A percentile compares a stretch with the other conserved stretches of the same genome.
Evolutionary conservation across 2,888 invertebrate species (phyloP).

Genomic region (Rotaria magnacalcarata): DNA sequence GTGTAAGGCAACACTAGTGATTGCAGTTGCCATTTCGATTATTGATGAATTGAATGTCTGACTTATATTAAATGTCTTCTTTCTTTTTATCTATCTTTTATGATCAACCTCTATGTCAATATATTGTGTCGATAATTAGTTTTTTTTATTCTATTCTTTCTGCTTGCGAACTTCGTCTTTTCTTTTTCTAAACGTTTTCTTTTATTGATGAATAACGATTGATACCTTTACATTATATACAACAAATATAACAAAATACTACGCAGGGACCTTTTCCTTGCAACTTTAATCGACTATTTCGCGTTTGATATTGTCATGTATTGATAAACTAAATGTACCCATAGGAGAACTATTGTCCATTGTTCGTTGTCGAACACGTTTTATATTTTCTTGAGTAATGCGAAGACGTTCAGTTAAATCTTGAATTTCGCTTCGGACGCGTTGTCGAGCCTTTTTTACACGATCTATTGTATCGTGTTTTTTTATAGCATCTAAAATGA

Average conservation of each 20-base stretch:
- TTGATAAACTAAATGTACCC: not conserved
- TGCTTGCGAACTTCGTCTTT: too few relatives aligned
- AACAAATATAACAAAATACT: not conserved
- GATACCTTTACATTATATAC: slow-evolving; percentile 21
- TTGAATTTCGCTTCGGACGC: slow-evolving; percentile 56
- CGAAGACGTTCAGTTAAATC: slow-evolving; percentile 58
- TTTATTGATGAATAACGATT: not conserved
- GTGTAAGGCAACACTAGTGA: not conserved
- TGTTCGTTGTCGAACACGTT: slow-evolving; percentile 36
- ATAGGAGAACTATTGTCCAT: not conserved
- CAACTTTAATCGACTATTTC: not conserved
- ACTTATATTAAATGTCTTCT: too few relatives aligned
- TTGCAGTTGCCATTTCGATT: too few relatives aligned
- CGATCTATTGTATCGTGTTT: slow-evolving; percentile 70
- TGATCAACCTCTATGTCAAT: too few relatives aligned
- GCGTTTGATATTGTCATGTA: slow-evolving; percentile 15
- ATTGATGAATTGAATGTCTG: too few relatives aligned
- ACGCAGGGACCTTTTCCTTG: too few relatives aligned
- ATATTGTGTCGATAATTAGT: too few relatives aligned
- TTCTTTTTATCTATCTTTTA: too few relatives aligned
- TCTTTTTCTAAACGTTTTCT: too few relatives aligned
- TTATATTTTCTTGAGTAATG: slow-evolving; percentile 63
- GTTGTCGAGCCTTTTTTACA: slow-evolving; percentile 73
- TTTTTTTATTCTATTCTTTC: too few relatives aligned
- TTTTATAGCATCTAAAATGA: slow-evolving; percentile 73